These are phyloP conservation scores for Diabrotica virgifera DNA, from an alignment of 1,140 invertebrate genomes.

Conservation along the genomic window DNA sequence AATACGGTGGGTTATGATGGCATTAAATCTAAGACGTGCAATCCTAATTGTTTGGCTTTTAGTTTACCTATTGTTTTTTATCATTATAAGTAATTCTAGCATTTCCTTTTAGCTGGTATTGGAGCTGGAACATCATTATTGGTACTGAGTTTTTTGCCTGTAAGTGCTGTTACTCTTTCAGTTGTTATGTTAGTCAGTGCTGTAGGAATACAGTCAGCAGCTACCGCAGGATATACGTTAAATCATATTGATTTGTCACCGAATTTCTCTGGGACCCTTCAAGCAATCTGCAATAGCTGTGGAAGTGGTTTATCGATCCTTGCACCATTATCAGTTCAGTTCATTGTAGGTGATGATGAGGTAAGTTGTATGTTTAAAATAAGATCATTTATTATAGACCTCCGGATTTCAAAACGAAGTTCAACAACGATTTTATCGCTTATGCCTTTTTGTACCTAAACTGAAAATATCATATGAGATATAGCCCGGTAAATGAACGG, in stretches of 20 bases:
- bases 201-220: slow-evolving; percentile 71
- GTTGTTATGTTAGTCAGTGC: slow-evolving; percentile 62
- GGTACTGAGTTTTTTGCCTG: slow-evolving; percentile 56
- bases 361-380: slow-evolving; percentile 47
- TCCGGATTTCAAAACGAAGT: too few relatives aligned
- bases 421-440: too few relatives aligned
- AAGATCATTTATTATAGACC: too few relatives aligned
- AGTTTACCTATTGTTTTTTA: too few relatives aligned
- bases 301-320: slow-evolving; percentile 69
- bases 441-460: too few relatives aligned
- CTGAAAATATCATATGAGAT: too few relatives aligned
- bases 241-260: slow-evolving; percentile 74
- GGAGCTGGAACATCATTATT: slow-evolving; percentile 60
- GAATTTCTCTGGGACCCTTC: slow-evolving; percentile 66
- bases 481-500: too few relatives aligned
- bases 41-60: too few relatives aligned
- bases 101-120: slow-evolving; percentile 51
- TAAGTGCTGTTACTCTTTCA: slow-evolving; percentile 51
- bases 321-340: slow-evolving; percentile 63
- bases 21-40: too few relatives aligned
- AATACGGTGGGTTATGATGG: too few relatives aligned
- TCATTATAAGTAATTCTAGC: too few relatives aligned
- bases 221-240: slow-evolving; percentile 62
- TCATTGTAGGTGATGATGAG: slow-evolving; percentile 57
- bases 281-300: slow-evolving; percentile 74